A percentile compares a stretch with the other conserved stretches of the same genome.
These are phyloP conservation scores for Elegia similella DNA, from an alignment of 2,888 invertebrate genomes.

Conservation along the genomic window DNA sequence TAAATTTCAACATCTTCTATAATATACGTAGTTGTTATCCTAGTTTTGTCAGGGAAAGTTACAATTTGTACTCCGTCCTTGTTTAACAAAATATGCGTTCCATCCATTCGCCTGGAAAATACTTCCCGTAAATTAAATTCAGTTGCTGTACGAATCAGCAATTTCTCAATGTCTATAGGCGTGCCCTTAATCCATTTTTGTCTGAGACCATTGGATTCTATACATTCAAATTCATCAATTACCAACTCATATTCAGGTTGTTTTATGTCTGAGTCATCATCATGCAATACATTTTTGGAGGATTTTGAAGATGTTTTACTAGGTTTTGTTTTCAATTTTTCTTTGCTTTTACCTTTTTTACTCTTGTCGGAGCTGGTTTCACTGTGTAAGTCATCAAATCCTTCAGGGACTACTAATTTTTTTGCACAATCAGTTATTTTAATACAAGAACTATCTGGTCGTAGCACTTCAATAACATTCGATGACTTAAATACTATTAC, in stretches of 20 bases:
- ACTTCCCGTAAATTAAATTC: constrained; percentile 67
- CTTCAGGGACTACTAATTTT: constrained; percentile 30
- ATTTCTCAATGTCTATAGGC: constrained; percentile 47
- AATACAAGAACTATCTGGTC: constrained; percentile 57
- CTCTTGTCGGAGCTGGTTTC: constrained; percentile 46
- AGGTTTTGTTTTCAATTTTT: constrained; percentile 35
- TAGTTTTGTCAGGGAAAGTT: constrained; percentile 65
- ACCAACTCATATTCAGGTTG: constrained; percentile 45
- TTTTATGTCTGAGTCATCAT: constrained; percentile 36
- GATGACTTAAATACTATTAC: constrained; percentile 59
- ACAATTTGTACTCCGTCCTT: constrained; percentile 62
- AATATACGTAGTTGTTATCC: constrained; percentile 56
- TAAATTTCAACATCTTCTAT: constrained; percentile 61
- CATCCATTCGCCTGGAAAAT: constrained; percentile 69
- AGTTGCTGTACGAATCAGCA: constrained; percentile 64
- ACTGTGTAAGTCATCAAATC: constrained; percentile 34
- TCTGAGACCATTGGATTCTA: constrained; percentile 53
- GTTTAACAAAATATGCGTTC: constrained; percentile 61
- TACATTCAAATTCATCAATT: constrained; percentile 62
- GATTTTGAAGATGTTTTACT: constrained; percentile 46
- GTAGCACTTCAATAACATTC: constrained; percentile 54
- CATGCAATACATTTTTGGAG: constrained; percentile 37
- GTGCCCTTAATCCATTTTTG: constrained; percentile 52
- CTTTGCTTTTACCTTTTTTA: constrained; percentile 51
- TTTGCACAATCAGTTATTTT: constrained; percentile 56